phyloP scores from a whole-genome alignment of 2,888 invertebrate genomes.

The Ecliptopera silaceata region DNA sequence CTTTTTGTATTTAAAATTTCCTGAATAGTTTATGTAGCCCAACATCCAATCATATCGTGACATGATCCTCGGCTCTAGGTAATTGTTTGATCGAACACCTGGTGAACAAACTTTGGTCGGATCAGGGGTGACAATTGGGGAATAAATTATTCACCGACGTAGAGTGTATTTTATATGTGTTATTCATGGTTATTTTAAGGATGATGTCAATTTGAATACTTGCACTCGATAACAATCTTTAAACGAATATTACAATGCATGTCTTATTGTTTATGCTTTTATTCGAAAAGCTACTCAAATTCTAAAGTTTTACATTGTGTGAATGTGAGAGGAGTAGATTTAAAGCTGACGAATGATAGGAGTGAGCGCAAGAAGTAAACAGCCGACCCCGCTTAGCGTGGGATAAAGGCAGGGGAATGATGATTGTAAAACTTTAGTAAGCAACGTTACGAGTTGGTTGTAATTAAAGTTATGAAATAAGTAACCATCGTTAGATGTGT shows the following conservation, averaged over 20 bases:
- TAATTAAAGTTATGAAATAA: too few relatives aligned
- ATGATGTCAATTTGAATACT: constrained; percentile 51
- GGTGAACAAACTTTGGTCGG: constrained; percentile 53
- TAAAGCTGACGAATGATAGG: too few relatives aligned
- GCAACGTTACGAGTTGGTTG: too few relatives aligned
- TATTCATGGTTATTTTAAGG: constrained; percentile 68
- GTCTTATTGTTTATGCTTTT: constrained; percentile 7
- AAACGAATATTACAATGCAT: constrained; percentile 21
- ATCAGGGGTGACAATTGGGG: constrained; percentile 35
- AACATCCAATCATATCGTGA: constrained; percentile 39
- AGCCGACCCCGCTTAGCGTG: too few relatives aligned
- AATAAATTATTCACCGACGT: constrained; percentile 73
- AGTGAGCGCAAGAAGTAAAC: too few relatives aligned
- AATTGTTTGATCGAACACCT: constrained; percentile 63
- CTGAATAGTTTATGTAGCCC: constrained; percentile 13
- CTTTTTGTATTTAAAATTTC: not conserved
- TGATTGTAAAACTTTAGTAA: too few relatives aligned
- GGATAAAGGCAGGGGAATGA: too few relatives aligned
- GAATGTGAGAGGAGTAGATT: not conserved
- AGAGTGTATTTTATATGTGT: constrained; percentile 69
- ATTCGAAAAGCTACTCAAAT: constrained; percentile 17
- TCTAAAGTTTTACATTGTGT: not conserved
- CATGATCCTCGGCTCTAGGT: constrained; percentile 43
- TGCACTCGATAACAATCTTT: constrained; percentile 50
- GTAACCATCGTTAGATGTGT: not conserved